Percentiles rank a stretch among this genome's conserved stretches.
These are phyloP conservation scores for Cinclus cinclus DNA, from an alignment of 2,113 vertebrate genomes.

Conservation along the genomic window DNA sequence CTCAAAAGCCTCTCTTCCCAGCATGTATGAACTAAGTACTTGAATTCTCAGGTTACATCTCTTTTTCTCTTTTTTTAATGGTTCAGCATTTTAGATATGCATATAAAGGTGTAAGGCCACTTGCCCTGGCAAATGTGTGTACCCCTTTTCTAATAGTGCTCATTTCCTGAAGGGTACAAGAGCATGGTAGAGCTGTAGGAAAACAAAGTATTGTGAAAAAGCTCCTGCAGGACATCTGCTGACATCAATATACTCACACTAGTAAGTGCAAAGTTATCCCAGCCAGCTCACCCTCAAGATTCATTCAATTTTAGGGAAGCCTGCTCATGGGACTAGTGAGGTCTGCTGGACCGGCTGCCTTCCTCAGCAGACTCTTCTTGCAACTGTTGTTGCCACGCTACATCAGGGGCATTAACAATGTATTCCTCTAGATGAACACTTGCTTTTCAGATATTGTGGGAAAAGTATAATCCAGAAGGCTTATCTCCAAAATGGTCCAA, in stretches of 20 bases:
- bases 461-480: background rate
- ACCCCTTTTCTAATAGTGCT: background rate
- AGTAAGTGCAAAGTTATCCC: background rate
- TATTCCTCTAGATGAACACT: background rate
- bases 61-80: too few species aligned
- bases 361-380: background rate
- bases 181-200: background rate
- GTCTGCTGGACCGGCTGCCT: fast-evolving
- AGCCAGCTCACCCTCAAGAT: background rate
- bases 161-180: background rate
- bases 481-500: background rate
- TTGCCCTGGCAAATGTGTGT: background rate
- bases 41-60: background rate
- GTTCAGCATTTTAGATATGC: background rate
- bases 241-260: background rate
- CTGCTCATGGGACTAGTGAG: background rate
- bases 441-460: background rate
- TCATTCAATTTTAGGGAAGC: background rate
- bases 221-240: background rate
- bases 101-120: background rate
- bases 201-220: background rate
- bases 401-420: background rate
- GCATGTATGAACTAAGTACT: background rate
- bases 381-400: background rate
- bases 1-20: background rate